A percentile compares a stretch with the other conserved stretches of the same genome.
Conservation (phyloP, 2,113 vertebrate species). For the Silurus meridionalis region DNA sequence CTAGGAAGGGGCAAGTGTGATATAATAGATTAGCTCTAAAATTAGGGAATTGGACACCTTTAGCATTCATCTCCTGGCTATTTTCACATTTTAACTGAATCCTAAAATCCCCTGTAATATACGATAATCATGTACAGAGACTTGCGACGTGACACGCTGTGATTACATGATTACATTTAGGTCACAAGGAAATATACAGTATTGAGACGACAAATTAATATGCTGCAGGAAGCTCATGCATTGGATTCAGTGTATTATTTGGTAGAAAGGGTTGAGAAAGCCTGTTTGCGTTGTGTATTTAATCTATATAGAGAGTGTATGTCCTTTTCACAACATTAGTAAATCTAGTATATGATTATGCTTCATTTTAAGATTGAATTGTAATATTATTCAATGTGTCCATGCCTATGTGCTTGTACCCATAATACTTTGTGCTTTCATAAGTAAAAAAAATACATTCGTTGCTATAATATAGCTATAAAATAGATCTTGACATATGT, state of each 20-base stretch:
- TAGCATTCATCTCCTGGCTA: background rate
- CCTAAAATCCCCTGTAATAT: background rate
- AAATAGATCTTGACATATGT: background rate
- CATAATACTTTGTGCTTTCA: background rate
- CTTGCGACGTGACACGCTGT: background rate
- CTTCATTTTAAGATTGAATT: background rate
- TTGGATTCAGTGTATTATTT: background rate
- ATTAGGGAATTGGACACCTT: background rate
- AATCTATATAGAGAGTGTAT: background rate
- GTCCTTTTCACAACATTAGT: background rate
- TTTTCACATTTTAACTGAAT: background rate
- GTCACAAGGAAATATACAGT: background rate
- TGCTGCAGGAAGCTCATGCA: conserved; percentile 4
- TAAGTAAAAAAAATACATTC: background rate
- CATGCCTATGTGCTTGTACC: background rate
- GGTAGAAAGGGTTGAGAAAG: too few relatives aligned
- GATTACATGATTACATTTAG: background rate
- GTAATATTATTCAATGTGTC: background rate
- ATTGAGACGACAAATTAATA: conserved; percentile 9
- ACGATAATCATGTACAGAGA: background rate
- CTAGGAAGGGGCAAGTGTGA: background rate
- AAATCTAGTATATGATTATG: background rate
- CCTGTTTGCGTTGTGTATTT: background rate
- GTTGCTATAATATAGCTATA: background rate
- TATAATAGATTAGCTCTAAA: conserved; percentile 1